Evolutionary conservation across 2,797 vertebrate genomes (phyloP), one percentile per base, ranked within the genome.

Genomic region (Sarcoramphus papa): DNA sequence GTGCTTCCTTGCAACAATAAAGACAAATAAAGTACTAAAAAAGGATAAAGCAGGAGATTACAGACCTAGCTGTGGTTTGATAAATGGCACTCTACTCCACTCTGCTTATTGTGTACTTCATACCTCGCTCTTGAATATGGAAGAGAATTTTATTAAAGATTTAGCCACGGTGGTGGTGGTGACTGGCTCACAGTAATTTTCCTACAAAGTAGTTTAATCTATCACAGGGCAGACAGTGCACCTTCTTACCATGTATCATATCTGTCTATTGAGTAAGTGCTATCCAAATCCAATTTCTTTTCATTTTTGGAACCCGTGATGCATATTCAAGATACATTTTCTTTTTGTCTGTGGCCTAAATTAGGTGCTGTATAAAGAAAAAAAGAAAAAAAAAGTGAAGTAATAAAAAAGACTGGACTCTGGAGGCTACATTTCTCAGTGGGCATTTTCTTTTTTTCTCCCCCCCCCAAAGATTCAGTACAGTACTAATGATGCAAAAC

Each of bases 141-240:
- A 99, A 99, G 98, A 99, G 98, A 99, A 99, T 99, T 99, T 99
- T 99, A 99, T 99, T 99, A 99, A 99, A 99, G 99, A 99, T 99
- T 99, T 99, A 98, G 98, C 99, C 98, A 99, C 97, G 95, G 98
- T 98, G 97, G 98, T 99, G 98, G 99, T 99, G 99, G 98, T 98
- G 98, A 99, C 99, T 99, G 98, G 98, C 99, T 99, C 98, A 99
- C 98, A 98, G 99, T 99, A 99, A 99, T 99, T 99, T 99, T 99
- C 99, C 98, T 99, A 99, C 99, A 99, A 99, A 99, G 99, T 99
- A 99, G 99, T 99, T 99, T 99, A 99, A 99, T 99, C 99, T 99
- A 99, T 99, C 99, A 99, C 98, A 98, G 98, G 98, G 99, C 99
- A 99, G 99, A 99, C 99, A 99, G 99, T 99, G 98, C 99, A 99